These are phyloP conservation scores for Momotus momota DNA, from an alignment of 2,797 vertebrate genomes.

Conservation along the genomic window DNA sequence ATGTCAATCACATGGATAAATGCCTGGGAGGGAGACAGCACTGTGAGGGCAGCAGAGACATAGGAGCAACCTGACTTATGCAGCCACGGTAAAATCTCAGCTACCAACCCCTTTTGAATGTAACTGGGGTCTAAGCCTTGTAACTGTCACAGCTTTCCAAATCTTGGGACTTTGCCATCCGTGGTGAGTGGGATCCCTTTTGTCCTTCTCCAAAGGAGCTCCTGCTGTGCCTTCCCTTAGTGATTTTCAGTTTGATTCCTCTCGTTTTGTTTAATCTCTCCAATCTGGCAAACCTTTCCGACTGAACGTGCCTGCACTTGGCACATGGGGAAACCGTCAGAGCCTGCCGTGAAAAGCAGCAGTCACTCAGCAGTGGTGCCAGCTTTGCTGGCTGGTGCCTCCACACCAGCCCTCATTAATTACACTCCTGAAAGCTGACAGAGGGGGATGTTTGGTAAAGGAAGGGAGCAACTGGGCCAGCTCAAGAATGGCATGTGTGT, in stretches of 20 bases:
- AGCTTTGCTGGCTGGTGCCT: background rate
- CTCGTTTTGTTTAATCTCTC: background rate
- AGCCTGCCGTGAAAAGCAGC: background rate
- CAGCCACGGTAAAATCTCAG: background rate
- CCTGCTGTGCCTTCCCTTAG: background rate
- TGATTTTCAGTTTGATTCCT: background rate
- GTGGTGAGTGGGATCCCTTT: background rate
- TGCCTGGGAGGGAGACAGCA: conserved; percentile 78
- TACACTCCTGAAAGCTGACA: background rate
- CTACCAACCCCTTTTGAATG: background rate
- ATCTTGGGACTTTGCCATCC: background rate
- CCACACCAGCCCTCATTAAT: background rate
- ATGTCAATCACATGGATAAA: conserved; percentile 90
- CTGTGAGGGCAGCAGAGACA: background rate
- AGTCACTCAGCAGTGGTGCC: background rate
- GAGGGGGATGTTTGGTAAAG: background rate
- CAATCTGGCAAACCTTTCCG: background rate
- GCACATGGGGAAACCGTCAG: background rate
- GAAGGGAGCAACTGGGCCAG: background rate
- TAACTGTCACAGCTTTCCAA: background rate
- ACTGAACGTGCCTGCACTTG: background rate
- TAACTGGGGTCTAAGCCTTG: background rate
- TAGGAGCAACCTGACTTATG: background rate
- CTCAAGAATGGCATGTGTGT: background rate
- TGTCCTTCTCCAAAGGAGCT: background rate